Evolutionary conservation across 35 echinoderm and acorn worm genomes (phyloP), one percentile per base, ranked within the genome.

Genomic region (Apostichopus japonicus): DNA sequence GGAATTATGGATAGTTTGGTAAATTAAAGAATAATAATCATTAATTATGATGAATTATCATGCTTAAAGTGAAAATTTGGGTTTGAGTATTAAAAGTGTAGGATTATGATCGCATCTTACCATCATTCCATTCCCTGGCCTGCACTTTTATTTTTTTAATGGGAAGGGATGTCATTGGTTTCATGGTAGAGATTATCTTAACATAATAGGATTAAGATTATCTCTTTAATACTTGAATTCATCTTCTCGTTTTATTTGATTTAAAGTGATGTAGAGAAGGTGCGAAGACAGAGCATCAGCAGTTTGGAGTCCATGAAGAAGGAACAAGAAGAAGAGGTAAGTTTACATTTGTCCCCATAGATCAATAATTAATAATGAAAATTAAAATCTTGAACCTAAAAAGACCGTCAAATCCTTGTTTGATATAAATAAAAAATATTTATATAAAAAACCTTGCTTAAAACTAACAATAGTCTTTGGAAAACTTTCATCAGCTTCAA

Each of bases 251-350:
- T 86, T 2, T 75, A 25, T 81, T 7, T 75, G 55, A 58, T 87
- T 63, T 77, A 17, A 56, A 97, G 96, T 17, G 92, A 91, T 79
- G 25, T 84, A 22, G 93, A 94, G 33, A 92, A 93, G 54, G 51
- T 95, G 1, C 94, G 90, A 54, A 86, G 33, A 70, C 86, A 95
- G 4, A 82, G 57, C 57, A 88, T 87, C 56, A 78, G 92, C 58
- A 77, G 55, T 8, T 59, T 97, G 88, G 92, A 97, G 8, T 52
- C n/a, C 79, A 75, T 97, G 10, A 92, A 89, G 44, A 83, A 91
- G 63, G 92, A 97, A 77, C 94, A 95, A 44, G 93, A 95, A 59
- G 92, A 93, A 24, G 96, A 97, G 96, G 96, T 95, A 86, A 77
- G 78, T 27, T 73, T 8, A 4, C 1, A 25, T 87, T 63, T 21